Percentiles rank a stretch among this genome's conserved stretches.
Conservation (phyloP, 2,797 vertebrate species). For the Pseudochirops corinnae region DNA sequence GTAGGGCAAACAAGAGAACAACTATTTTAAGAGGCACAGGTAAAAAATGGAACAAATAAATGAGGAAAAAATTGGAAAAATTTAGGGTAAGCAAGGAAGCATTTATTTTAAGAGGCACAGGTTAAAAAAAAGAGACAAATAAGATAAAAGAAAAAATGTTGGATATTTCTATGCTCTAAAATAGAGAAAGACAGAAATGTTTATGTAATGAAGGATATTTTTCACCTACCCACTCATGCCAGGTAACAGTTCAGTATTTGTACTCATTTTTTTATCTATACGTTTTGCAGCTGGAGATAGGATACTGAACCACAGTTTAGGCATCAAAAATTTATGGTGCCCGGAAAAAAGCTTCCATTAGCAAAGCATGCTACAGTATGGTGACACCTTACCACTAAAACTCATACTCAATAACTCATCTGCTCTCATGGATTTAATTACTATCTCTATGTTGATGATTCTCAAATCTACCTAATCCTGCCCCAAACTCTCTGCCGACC, state of each 20-base stretch:
- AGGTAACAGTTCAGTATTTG: not conserved
- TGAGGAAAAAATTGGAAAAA: not conserved
- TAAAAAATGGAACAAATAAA: not conserved
- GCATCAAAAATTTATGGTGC: not conserved
- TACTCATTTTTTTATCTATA: not conserved
- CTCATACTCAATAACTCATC: not conserved
- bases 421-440: not conserved
- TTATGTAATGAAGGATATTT: not conserved
- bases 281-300: not conserved
- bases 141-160: not conserved
- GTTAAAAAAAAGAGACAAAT: not conserved
- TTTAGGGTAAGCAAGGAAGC: not conserved
- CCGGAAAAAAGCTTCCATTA: not conserved
- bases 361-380: accelerated
- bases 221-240: not conserved
- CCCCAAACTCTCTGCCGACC: too few species aligned
- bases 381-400: accelerated
- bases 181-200: not conserved
- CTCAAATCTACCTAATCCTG: too few species aligned
- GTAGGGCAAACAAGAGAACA: not conserved
- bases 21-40: not conserved
- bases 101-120: not conserved
- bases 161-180: not conserved
- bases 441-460: too few species aligned
- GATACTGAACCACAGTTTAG: accelerated